Conservation (phyloP, 2,797 vertebrate genomes). For the Pangasius djambal region DNA sequence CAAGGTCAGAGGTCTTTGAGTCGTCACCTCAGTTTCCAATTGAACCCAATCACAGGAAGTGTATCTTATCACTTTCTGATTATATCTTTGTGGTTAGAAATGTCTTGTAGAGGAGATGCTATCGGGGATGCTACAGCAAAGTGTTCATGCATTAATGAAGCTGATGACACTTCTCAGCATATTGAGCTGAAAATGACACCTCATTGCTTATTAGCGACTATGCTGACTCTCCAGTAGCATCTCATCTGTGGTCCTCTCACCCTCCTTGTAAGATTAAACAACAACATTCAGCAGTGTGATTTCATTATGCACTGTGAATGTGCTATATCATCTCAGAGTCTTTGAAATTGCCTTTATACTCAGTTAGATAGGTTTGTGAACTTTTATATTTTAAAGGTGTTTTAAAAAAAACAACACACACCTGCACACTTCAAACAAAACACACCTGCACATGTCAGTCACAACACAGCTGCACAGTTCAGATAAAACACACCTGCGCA, state of each 20-base stretch:
- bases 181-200: constrained; percentile 21
- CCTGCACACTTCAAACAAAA: neutral
- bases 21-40: neutral
- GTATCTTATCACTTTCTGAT: neutral
- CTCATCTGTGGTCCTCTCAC: constrained; percentile 16
- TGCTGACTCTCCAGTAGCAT: constrained; percentile 5
- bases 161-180: neutral
- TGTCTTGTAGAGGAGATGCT: neutral
- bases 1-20: constrained; percentile 20
- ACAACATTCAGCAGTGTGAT: constrained; percentile 1
- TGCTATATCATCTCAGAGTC: neutral
- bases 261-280: constrained; percentile 17
- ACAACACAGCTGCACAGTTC: neutral
- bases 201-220: constrained; percentile 26
- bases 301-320: constrained; percentile 15
- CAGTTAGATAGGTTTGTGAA: neutral
- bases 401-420: neutral
- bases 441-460: neutral
- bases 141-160: constrained; percentile 13
- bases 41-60: neutral
- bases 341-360: neutral
- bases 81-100: neutral
- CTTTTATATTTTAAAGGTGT: neutral
- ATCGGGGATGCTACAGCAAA: neutral
- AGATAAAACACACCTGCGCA: neutral